phyloP scores from a whole-genome alignment of 2,797 vertebrate species.

The Enteromius mattozi region DNA sequence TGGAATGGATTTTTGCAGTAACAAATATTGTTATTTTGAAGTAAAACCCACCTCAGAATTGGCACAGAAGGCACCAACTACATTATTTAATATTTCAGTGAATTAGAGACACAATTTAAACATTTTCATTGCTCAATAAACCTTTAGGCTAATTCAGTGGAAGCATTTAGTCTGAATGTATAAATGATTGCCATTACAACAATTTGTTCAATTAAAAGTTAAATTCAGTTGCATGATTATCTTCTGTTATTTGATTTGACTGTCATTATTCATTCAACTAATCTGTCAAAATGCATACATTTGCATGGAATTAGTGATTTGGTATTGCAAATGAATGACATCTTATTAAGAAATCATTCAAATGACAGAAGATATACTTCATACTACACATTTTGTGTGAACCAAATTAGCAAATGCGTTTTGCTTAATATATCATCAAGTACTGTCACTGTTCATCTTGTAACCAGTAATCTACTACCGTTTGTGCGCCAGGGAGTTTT shows the following conservation, averaged over 20 bases:
- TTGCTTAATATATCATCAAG: not conserved
- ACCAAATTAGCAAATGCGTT: not conserved
- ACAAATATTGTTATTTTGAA: not conserved
- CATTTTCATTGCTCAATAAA: not conserved
- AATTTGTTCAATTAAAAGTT: not conserved
- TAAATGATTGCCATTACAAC: no score
- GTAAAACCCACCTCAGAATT: not conserved
- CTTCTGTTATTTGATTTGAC: not conserved
- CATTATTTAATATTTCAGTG: not conserved
- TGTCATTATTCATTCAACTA: not conserved
- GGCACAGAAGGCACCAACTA: not conserved
- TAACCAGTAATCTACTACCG: not conserved
- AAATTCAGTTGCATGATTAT: not conserved
- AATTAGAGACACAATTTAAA: not conserved
- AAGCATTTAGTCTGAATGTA: not conserved
- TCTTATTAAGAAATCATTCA: not conserved
- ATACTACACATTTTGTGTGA: not conserved
- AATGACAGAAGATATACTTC: not conserved
- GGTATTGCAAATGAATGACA: not conserved
- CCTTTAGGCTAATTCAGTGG: not conserved
- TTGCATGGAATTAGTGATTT: not conserved
- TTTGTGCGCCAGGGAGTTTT: not conserved
- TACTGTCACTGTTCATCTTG: not conserved
- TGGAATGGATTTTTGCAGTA: not conserved
- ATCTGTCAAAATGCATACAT: not conserved